These are phyloP conservation scores for Mesembrinibis cayennensis DNA, from an alignment of 2,113 vertebrate species.

Conservation along the genomic window DNA sequence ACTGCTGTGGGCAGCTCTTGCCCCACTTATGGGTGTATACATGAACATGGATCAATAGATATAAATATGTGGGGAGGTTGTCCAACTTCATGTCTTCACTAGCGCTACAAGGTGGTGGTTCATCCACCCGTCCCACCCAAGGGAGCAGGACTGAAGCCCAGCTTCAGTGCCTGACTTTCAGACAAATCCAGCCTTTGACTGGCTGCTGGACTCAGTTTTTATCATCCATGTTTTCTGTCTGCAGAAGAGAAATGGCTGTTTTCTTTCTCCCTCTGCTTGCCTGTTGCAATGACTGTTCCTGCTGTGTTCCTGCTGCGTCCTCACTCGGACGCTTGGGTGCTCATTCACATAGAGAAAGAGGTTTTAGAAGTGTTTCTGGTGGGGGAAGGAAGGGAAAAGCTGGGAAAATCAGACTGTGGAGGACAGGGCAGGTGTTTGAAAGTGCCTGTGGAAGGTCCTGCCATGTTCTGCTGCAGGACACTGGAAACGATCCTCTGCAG, in stretches of 20 bases:
- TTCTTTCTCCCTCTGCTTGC: background rate
- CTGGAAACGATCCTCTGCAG: background rate
- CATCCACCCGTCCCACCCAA: background rate
- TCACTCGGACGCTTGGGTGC: background rate
- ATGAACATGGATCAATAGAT: background rate
- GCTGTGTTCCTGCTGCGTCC: background rate
- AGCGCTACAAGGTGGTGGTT: background rate
- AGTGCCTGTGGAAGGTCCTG: background rate
- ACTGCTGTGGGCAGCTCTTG: background rate
- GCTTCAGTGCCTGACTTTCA: background rate
- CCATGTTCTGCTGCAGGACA: background rate
- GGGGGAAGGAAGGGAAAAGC: background rate
- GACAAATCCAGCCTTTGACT: background rate
- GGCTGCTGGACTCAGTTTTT: background rate
- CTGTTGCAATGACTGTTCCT: background rate
- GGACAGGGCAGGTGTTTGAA: background rate
- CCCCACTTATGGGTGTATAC: background rate
- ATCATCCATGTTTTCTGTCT: rapidly evolving
- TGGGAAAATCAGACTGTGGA: background rate
- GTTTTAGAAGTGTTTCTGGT: background rate
- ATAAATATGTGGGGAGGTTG: background rate
- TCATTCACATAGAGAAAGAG: background rate
- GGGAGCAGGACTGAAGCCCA: background rate
- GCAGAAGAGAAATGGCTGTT: background rate
- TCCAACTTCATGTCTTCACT: background rate